Conservation (phyloP, 2,113 vertebrate species). For the Tupaia chinensis region DNA sequence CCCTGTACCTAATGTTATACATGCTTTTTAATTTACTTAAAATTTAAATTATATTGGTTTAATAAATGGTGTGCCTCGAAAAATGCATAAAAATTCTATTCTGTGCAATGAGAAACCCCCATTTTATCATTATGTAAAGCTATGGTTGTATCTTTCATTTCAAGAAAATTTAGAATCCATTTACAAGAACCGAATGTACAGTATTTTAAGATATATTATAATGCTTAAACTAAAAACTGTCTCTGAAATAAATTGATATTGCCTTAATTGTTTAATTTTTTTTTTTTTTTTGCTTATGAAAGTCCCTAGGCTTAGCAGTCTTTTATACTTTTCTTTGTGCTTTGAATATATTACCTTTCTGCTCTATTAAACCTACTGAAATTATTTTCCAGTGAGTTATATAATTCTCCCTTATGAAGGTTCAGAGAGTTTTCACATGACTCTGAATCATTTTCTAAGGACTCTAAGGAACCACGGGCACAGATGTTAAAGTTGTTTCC, state of each 20-base stretch:
- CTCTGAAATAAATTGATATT: constrained; percentile 54
- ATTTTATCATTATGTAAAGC: constrained; percentile 19
- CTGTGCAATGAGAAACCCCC: constrained; percentile 10
- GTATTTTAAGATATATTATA: constrained; percentile 26
- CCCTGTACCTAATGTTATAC: background rate
- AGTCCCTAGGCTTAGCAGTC: background rate
- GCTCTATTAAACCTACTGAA: constrained; percentile 52
- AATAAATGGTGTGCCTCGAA: constrained; percentile 47
- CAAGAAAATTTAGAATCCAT: constrained; percentile 53
- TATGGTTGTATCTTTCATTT: constrained; percentile 11
- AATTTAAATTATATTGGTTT: constrained; percentile 43
- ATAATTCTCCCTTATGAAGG: constrained; percentile 42
- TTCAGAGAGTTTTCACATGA: constrained; percentile 39
- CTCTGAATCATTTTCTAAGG: constrained; percentile 37
- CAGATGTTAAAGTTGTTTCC: constrained; percentile 54
- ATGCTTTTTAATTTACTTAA: constrained; percentile 37
- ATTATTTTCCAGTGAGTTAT: constrained; percentile 61
- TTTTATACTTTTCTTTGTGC: constrained; percentile 44
- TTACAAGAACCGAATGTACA: constrained; percentile 43
- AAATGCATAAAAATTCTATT: constrained; percentile 9
- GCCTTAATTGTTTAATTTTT: constrained; percentile 25
- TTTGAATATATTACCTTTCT: constrained; percentile 47
- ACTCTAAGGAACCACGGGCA: background rate
- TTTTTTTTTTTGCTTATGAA: constrained; percentile 26
- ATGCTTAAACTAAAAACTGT: constrained; percentile 57